These are phyloP conservation scores for Apteryx owenii DNA, from an alignment of 2,113 vertebrate species.

Conservation along the genomic window DNA sequence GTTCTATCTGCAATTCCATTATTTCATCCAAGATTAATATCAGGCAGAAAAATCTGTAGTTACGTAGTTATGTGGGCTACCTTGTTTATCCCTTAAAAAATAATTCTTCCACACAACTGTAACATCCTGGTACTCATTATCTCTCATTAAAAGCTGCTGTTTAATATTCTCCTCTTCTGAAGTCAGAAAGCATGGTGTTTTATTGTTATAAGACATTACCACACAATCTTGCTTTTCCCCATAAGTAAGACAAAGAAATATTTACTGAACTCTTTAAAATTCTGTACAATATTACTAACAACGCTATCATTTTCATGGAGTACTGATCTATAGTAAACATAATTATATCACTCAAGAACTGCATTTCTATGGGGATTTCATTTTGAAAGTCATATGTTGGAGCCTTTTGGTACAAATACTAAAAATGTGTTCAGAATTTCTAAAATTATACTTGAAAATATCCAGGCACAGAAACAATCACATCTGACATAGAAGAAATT, in stretches of 20 bases:
- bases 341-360: slow-evolving; percentile 51
- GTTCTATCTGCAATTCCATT: slow-evolving; percentile 61
- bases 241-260: background rate
- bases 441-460: slow-evolving; percentile 68
- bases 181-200: background rate
- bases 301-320: slow-evolving; percentile 21
- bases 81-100: slow-evolving; percentile 43
- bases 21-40: slow-evolving; percentile 62
- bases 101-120: background rate
- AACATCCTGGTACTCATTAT: slow-evolving; percentile 18
- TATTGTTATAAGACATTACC: background rate
- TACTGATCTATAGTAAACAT: slow-evolving; percentile 27
- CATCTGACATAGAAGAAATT: slow-evolving; percentile 60
- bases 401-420: slow-evolving; percentile 49
- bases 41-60: background rate
- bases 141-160: slow-evolving; percentile 25
- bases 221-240: background rate
- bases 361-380: slow-evolving; percentile 48
- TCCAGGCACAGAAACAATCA: slow-evolving; percentile 48
- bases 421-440: slow-evolving; percentile 57
- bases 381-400: slow-evolving; percentile 57
- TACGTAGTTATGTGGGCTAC: background rate
- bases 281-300: background rate
- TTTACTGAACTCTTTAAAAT: slow-evolving; percentile 13
- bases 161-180: background rate